Evolutionary conservation across 1,140 invertebrate species (phyloP), one percentile per base, ranked within the genome.

Genomic region (Globodera rostochiensis): DNA sequence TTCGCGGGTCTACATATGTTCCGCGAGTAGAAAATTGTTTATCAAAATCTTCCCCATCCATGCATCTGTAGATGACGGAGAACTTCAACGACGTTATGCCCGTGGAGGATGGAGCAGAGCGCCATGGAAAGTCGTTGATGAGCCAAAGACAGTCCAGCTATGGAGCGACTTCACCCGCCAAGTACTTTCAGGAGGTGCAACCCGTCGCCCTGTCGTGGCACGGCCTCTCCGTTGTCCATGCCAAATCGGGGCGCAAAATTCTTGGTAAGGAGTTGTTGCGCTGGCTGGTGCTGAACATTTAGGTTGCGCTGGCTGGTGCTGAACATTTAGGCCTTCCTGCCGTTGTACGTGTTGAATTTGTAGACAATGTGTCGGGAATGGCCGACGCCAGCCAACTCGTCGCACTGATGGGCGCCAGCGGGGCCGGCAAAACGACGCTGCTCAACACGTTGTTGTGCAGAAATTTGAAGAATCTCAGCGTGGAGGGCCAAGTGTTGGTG

Each of bases 381-480:
- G 86, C 82, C 4, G 78, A 87, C 19, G 73, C 88, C 8, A 89
- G 90, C 19, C 81, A 90, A 78, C 76, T 90, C 3, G 83, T 90
- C 1, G 89, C 89, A 4, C 80, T 90, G 64, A 90, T 90, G 90
- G 89, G 90, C 66, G 80, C 88, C 15, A 89, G 89, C 82, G 89
- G 89, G 25, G 90, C 89, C 19, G 89, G 89, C 47, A 90, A 90
- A 74, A 90, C 89, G 19, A 90, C 89, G 7, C 76, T 90, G 15
- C 77, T 90, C 64, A 90, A 90, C 78, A 85, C 87, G 21, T 73
- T 90, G 4, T 57, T 89, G 19, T 64, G 73, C 36, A 50, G 89
- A 57, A 90, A 90, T 81, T 70, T 90, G 11, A 87, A 83, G 71
- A 86, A 85, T 73, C 75, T 90, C 13, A 77, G 74, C n/a, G 87